These are phyloP conservation scores for Macrobrachium nipponense DNA, from an alignment of 1,140 invertebrate genomes.

Conservation along the genomic window DNA sequence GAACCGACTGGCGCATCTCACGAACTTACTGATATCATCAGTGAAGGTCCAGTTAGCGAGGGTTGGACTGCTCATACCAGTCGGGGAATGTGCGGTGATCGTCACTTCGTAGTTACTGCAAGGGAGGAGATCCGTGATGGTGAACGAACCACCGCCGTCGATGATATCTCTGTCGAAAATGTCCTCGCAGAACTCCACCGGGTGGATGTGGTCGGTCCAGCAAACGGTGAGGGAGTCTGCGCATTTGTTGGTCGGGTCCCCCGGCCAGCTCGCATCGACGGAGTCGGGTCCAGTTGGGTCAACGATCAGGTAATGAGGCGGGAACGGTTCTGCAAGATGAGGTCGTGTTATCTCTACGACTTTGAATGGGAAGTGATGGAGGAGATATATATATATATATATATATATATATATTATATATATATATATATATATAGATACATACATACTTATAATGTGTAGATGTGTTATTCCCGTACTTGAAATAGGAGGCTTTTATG, in stretches of 20 bases:
- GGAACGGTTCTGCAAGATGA: conserved; percentile 5
- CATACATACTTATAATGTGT: too few relatives aligned
- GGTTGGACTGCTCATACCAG: conserved; percentile 4
- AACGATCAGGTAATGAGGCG: conserved; percentile 3
- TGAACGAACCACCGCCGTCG: conserved; percentile 7
- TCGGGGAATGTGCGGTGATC: conserved; percentile 22
- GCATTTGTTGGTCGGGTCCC: conserved; percentile 18
- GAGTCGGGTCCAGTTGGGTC: neutral
- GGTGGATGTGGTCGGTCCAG: conserved; percentile 41
- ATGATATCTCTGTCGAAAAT: conserved; percentile 9
- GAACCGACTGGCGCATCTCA: too few relatives aligned
- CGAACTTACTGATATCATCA: conserved; percentile 28
- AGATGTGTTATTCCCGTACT: too few relatives aligned
- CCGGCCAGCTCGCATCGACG: conserved; percentile 30
- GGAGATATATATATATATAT: too few relatives aligned
- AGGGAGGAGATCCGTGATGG: conserved; percentile 39
- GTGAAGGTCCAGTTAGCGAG: conserved; percentile 24
- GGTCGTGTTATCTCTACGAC: neutral
- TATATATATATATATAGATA: too few relatives aligned
- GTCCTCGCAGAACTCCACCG: conserved; percentile 13
- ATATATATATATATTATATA: neutral
- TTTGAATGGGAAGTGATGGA: neutral
- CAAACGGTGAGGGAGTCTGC: conserved; percentile 23
- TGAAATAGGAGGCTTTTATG: too few relatives aligned
- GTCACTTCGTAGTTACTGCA: conserved; percentile 35